Conservation (phyloP, 1,140 invertebrate genomes). For the Apis florea region DNA sequence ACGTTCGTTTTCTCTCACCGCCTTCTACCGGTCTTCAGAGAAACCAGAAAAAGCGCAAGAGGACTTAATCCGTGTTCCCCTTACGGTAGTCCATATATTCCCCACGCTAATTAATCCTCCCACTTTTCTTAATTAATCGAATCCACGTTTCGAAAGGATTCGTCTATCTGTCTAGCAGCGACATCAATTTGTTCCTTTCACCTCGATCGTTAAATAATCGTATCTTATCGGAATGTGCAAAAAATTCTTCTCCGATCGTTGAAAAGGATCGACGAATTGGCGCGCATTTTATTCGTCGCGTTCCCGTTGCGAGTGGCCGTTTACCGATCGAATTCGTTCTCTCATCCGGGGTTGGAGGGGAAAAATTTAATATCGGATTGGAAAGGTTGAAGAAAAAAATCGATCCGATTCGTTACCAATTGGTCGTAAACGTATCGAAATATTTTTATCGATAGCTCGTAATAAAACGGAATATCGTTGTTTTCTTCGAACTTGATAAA, state of each 20-base stretch:
- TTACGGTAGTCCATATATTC: conserved; percentile 18
- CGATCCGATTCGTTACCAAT: background rate
- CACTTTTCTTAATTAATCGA: conserved; percentile 73
- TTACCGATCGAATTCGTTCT: too few species aligned
- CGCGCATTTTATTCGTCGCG: background rate
- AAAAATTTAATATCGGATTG: background rate
- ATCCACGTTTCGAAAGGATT: conserved; percentile 61
- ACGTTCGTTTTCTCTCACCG: conserved; percentile 50
- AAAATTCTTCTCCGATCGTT: background rate
- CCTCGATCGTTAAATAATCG: background rate
- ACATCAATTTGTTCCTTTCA: conserved; percentile 44
- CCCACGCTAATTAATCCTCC: conserved; percentile 66
- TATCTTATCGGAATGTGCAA: background rate
- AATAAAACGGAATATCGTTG: background rate
- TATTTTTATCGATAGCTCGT: background rate
- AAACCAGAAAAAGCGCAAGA: conserved; percentile 48
- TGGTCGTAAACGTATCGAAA: conserved; percentile 3
- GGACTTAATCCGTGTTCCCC: conserved; percentile 59
- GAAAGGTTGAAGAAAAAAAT: background rate
- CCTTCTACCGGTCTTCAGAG: conserved; percentile 29
- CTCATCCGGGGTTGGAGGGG: background rate
- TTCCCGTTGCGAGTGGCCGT: too few species aligned
- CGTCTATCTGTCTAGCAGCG: conserved; percentile 42
- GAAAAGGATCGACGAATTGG: background rate
- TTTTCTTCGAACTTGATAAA: conserved; percentile 23